Base-by-base conservation (phyloP, 2,888 invertebrate species). In the Dryobotodes eremita region DNA sequence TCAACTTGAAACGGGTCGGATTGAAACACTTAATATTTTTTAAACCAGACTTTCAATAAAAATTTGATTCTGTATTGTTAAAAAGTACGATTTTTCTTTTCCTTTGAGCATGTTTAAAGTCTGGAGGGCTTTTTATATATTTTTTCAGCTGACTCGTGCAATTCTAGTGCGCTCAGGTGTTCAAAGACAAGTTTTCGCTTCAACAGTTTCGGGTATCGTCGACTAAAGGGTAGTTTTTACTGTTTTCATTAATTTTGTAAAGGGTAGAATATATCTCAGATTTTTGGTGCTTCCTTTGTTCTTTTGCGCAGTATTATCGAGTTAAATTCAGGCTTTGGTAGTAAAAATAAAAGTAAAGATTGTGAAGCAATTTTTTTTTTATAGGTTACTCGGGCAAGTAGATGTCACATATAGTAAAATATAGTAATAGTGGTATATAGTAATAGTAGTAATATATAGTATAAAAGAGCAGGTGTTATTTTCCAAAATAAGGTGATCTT, bases 151-250 rank as follows among this genome's bases (percentile, higher is more conserved):
- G 75, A 87, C 64, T 76, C 57, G 73, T 77, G 72, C 80, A 87
- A 77, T 71, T 61, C 72, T 68, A 74, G 79, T 62, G 80, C 66
- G 82, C 77, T 85, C 88, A 88, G 88, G 88, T 88, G 89, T 82
- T 83, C 80, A 84, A 82, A 75, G 80, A 71, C 76, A 72, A 82
- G 73, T 79, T 84, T 74, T 64, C 83, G 75, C 83, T 88, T 69
- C 71, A 83, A 66, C 68, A 62, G 78, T 76, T 88, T 87, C 11
- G 76, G 85, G 74, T 48, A 53, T 46, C 59, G 36, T 5, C 26
- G 70, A 31, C 55, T 57, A 71, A 81, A 79, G 68, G 80, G 61
- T 62, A 73, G 70, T 62, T 87, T 84, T 87, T 84, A 84, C 70
- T 65, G 75, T 62, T 79, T 81, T 82, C 81, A 82, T 86, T 82